phyloP scores from a whole-genome alignment of 2,113 vertebrate genomes.

The Gymnarchus niloticus region DNA sequence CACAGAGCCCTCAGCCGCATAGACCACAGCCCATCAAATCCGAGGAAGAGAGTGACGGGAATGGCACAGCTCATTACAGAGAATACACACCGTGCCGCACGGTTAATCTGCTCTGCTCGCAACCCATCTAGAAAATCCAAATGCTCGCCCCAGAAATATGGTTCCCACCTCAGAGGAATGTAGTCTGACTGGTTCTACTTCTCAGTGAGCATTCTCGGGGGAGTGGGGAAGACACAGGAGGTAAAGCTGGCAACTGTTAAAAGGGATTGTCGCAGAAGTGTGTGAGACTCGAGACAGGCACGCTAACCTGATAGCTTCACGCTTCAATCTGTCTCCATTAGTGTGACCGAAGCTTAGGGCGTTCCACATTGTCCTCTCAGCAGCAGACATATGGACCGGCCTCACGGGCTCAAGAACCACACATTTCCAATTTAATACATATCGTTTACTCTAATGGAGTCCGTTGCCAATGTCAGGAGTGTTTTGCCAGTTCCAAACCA shows the following conservation, averaged over 20 bases:
- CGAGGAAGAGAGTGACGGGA: not conserved
- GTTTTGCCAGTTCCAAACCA: not conserved
- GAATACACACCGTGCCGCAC: not conserved
- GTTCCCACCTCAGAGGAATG: not conserved
- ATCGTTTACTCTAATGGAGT: constrained; percentile 20
- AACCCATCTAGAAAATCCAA: not conserved
- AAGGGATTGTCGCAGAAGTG: not conserved
- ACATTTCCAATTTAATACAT: constrained; percentile 12
- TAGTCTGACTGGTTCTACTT: not conserved
- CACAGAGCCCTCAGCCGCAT: not conserved
- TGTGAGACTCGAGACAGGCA: not conserved
- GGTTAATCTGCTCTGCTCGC: not conserved
- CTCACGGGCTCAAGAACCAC: not conserved
- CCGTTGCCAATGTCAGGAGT: not conserved
- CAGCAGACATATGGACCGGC: not conserved
- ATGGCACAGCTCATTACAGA: not conserved
- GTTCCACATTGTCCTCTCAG: not conserved
- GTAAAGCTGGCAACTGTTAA: not conserved
- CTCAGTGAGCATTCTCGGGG: not conserved
- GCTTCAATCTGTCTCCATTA: not conserved
- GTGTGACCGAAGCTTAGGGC: not conserved
- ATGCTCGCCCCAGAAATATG: not conserved
- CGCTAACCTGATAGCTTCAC: not conserved
- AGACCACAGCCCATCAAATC: not conserved
- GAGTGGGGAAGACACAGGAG: not conserved